Conservation (phyloP, 2,888 invertebrate species). For the Platycheirus albimanus region DNA sequence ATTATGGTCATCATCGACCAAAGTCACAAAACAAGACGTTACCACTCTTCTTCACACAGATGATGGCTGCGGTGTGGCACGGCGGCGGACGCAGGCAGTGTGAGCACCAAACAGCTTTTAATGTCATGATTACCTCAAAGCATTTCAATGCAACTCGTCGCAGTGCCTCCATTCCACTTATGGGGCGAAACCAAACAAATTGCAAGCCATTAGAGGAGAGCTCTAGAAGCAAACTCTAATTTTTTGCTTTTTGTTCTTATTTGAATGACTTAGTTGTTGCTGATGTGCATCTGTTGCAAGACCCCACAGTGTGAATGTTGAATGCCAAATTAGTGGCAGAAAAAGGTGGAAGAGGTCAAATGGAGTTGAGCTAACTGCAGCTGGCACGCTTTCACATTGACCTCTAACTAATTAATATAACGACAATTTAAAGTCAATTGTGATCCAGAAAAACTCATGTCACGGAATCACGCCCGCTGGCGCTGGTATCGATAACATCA, state of each 20-base stretch:
- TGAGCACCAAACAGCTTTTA: constrained; percentile 36
- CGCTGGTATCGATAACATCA: constrained; percentile 39
- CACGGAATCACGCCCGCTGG: constrained; percentile 48
- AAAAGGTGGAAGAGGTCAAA: constrained; percentile 42
- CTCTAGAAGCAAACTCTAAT: constrained; percentile 46
- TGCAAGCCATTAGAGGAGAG: constrained; percentile 63
- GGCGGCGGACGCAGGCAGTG: neutral
- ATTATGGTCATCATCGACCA: constrained; percentile 71
- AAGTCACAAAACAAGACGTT: constrained; percentile 71
- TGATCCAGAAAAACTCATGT: constrained; percentile 16
- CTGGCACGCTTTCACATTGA: constrained; percentile 61
- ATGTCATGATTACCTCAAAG: constrained; percentile 59
- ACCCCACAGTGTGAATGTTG: constrained; percentile 64
- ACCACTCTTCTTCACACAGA: constrained; percentile 24
- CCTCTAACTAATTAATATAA: constrained; percentile 53
- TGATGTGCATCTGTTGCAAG: constrained; percentile 55
- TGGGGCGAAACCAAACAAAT: constrained; percentile 60
- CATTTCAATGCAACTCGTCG: constrained; percentile 34
- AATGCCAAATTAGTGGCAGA: constrained; percentile 37
- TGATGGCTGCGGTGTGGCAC: no score
- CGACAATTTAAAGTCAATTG: constrained; percentile 35
- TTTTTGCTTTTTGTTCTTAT: constrained; percentile 11
- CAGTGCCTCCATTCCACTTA: constrained; percentile 11
- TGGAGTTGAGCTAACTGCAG: constrained; percentile 34
- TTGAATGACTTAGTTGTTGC: neutral